phyloP scores from a whole-genome alignment of 2,113 vertebrate genomes.

The Aegithalos caudatus region DNA sequence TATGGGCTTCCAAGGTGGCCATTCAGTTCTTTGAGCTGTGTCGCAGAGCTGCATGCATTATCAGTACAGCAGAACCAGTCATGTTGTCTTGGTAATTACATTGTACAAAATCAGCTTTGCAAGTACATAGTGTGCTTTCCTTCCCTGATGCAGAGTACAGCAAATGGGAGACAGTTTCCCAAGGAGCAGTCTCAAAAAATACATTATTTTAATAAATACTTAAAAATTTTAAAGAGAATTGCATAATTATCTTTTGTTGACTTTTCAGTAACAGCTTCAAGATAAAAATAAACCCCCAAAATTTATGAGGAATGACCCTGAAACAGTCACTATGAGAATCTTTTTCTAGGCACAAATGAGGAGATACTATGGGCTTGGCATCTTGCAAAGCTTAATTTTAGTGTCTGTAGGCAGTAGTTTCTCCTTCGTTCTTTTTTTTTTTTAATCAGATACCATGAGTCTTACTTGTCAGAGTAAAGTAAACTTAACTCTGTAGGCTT shows the following conservation, averaged over 20 bases:
- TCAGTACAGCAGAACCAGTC: background rate
- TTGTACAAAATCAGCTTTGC: background rate
- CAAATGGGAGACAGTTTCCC: background rate
- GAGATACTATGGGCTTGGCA: background rate
- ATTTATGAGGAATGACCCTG: background rate
- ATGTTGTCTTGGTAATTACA: background rate
- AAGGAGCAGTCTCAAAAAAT: background rate
- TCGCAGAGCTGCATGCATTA: background rate
- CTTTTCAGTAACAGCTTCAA: background rate
- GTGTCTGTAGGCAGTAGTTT: background rate
- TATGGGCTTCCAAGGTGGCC: constrained; percentile 15
- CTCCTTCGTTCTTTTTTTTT: background rate
- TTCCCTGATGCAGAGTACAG: background rate
- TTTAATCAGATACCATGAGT: background rate
- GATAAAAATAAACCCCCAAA: background rate
- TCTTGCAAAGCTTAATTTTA: background rate
- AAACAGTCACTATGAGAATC: background rate
- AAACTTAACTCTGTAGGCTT: background rate
- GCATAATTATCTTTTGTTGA: background rate
- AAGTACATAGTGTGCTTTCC: background rate
- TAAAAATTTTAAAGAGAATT: background rate
- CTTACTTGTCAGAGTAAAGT: background rate
- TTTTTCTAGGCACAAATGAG: background rate
- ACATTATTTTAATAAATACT: background rate
- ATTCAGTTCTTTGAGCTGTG: background rate